Evolutionary conservation across 2,797 vertebrate species (phyloP), one percentile per base, ranked within the genome.

Genomic region (Notolepis coatsorum): DNA sequence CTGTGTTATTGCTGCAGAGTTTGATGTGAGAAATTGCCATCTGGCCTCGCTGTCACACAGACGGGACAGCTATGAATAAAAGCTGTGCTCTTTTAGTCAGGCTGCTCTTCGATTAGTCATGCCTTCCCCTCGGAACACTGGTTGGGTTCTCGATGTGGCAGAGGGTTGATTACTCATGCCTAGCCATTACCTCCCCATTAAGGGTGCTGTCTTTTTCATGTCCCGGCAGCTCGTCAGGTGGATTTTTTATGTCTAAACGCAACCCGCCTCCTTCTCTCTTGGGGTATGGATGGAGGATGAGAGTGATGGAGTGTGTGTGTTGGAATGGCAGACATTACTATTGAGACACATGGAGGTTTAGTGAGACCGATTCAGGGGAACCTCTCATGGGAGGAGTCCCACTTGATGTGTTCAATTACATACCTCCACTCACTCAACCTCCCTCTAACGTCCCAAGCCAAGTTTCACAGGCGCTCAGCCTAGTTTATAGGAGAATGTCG

Each of bases 11-110:
- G 57, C 64, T 71, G 67, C 65, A 46, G 61, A 56, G 68, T 75
- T 65, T 68, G 77, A 73, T 77, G 75, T 74, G 73, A 73, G 61
- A 71, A 70, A 45, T 12, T 50, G 74, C 80, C 81, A 81, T 83
- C 82, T 86, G 81, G 79, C 73, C 62, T 73, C 55, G 30, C 71
- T 47, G 72, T 74, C 75, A 77, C 55, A 65, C 51, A 71, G 43
- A 64, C 70, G 37, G 61, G 43, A 64, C 70, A 33, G 61, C 75
- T 75, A 42, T 50, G 64, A 73, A 50, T 51, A 42, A 72, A 7
- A 71, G 52, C 64, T 31, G 47, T 13, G 53, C 43, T 66, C 53
- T 9, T 59, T 69, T 47, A 64, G 65, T 63, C 61, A 68, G 62
- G 60, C 52, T 53, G 48, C 47, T 23, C 18, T 5, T 45, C 20